These are phyloP conservation scores for Nannobrachium achirus DNA, from an alignment of 2,113 vertebrate genomes.

Conservation along the genomic window DNA sequence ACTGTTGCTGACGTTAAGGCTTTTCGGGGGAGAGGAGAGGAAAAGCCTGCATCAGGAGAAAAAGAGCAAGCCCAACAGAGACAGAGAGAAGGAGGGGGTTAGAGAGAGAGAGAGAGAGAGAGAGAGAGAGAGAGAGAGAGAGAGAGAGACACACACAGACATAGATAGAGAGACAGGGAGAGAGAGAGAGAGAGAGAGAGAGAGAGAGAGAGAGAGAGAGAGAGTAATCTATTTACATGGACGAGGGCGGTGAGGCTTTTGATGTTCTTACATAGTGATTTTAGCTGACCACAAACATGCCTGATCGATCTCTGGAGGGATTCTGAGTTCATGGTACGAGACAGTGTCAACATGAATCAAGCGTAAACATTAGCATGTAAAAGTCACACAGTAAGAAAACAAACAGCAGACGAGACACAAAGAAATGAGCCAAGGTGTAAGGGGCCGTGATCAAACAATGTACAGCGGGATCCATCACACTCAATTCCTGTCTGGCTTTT, in stretches of 20 bases:
- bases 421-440: constrained; percentile 40
- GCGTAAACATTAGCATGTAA: constrained; percentile 28
- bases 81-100: constrained; percentile 1
- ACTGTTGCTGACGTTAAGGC: constrained; percentile 77
- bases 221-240: constrained; percentile 50
- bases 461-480: constrained; percentile 47
- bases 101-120: constrained; percentile 37
- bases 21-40: constrained; percentile 61
- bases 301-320: constrained; percentile 15
- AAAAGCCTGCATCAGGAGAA: not conserved
- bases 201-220: constrained; percentile 38
- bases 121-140: constrained; percentile 61
- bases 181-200: constrained; percentile 20
- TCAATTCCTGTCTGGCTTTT: constrained; percentile 10
- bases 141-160: not conserved
- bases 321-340: constrained; percentile 13
- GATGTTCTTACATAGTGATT: constrained; percentile 48
- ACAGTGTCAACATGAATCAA: constrained; percentile 40
- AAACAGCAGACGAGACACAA: constrained; percentile 36
- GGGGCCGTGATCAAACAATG: constrained; percentile 55
- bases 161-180: not conserved
- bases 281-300: constrained; percentile 56
- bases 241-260: constrained; percentile 47
- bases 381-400: constrained; percentile 2
- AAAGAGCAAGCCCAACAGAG: not conserved